Percentiles rank a stretch among this genome's conserved stretches.
These are phyloP conservation scores for Resseliella maxima DNA, from an alignment of 2,888 invertebrate species.

Conservation along the genomic window DNA sequence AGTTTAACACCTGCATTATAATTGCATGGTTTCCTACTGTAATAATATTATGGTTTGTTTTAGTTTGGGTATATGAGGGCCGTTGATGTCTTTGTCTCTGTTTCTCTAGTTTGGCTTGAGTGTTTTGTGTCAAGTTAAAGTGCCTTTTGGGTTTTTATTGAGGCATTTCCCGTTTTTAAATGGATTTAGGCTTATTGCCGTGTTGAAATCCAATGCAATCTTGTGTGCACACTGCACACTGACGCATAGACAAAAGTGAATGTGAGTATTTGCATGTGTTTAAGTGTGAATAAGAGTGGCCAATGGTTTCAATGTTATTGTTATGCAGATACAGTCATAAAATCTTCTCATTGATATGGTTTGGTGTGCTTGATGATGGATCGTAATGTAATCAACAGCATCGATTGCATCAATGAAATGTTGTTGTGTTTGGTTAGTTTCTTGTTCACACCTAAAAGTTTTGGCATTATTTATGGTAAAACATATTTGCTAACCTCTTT, in stretches of 20 bases:
- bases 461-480: neutral
- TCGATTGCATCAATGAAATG: constrained; percentile 13
- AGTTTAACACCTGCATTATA: constrained; percentile 55
- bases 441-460: neutral
- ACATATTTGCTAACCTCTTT: neutral
- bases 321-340: constrained; percentile 44
- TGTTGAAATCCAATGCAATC: neutral
- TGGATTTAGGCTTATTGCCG: constrained; percentile 28
- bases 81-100: constrained; percentile 4
- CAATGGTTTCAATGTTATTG: constrained; percentile 12
- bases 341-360: constrained; percentile 7
- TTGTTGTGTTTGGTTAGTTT: neutral
- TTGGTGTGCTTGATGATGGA: neutral
- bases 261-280: neutral
- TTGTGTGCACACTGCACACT: too few relatives aligned
- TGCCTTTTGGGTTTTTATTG: constrained; percentile 51
- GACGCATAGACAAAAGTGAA: neutral
- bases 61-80: neutral
- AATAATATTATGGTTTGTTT: constrained; percentile 53
- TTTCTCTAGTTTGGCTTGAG: neutral
- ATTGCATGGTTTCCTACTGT: constrained; percentile 46
- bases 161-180: constrained; percentile 45
- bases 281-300: neutral
- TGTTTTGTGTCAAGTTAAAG: constrained; percentile 26
- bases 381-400: constrained; percentile 31